Percentiles rank a stretch among this genome's conserved stretches.
phyloP scores from a whole-genome alignment of 2,797 vertebrate species.

The Pyrocephalus nanus region DNA sequence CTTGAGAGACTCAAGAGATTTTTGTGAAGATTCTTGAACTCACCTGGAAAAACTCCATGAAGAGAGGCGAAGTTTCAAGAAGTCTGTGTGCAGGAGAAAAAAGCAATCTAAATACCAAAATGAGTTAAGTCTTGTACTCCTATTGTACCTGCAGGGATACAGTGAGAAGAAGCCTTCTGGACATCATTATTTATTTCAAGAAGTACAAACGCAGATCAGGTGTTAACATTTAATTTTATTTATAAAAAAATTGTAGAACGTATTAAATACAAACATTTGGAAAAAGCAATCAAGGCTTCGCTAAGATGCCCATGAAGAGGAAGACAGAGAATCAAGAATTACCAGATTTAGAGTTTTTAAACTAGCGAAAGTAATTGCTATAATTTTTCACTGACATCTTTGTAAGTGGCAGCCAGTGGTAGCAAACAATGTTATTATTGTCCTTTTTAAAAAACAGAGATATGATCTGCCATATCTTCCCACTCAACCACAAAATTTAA shows the following conservation, averaged over 20 bases:
- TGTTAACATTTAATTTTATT: conserved; percentile 68
- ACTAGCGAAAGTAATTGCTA: conserved; percentile 20
- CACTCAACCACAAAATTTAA: conserved; percentile 14
- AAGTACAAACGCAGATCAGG: not conserved
- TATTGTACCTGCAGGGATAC: not conserved
- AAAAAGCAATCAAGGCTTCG: conserved; percentile 32
- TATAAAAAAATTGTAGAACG: conserved; percentile 54
- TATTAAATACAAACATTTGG: conserved; percentile 68
- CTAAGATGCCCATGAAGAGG: conserved; percentile 60
- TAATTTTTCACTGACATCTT: conserved; percentile 40
- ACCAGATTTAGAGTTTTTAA: conserved; percentile 39
- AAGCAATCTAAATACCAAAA: not conserved
- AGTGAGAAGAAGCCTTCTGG: not conserved
- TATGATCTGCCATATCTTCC: conserved; percentile 39
- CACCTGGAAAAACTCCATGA: not conserved
- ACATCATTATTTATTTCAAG: not conserved
- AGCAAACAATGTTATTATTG: conserved; percentile 18
- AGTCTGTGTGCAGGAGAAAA: not conserved
- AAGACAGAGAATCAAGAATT: conserved; percentile 57
- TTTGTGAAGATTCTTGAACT: not conserved
- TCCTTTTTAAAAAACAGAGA: conserved; percentile 43
- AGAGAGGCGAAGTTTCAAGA: not conserved
- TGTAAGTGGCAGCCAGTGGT: not conserved
- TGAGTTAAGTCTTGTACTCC: not conserved
- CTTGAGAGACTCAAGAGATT: not conserved